A percentile compares a stretch with the other conserved stretches of the same genome.
phyloP scores from a whole-genome alignment of 2,797 vertebrate species.

The Callimico goeldii region DNA sequence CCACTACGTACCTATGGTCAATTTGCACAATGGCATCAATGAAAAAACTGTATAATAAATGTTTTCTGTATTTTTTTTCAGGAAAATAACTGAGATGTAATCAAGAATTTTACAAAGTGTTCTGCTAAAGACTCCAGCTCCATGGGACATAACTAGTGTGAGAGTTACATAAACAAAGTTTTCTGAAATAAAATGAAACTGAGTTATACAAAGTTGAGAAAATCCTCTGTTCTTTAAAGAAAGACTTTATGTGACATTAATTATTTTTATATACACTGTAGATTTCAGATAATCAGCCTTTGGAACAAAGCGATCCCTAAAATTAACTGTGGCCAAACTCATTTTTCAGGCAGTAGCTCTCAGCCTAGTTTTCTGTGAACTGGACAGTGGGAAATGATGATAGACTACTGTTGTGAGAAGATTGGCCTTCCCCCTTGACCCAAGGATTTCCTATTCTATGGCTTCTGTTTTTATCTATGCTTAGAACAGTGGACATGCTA shows the following conservation, averaged over 20 bases:
- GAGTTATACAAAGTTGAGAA: not conserved
- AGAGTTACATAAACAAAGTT: not conserved
- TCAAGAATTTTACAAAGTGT: not conserved
- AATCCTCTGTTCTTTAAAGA: not conserved
- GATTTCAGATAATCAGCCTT: not conserved
- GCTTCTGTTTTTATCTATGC: not conserved
- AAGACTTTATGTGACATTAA: not conserved
- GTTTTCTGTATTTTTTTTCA: not conserved
- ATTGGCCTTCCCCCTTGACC: accelerated
- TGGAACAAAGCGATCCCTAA: not conserved
- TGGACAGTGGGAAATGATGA: not conserved
- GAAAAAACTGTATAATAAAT: not conserved
- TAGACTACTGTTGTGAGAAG: not conserved
- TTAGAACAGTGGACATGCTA: not conserved
- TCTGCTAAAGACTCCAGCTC: not conserved
- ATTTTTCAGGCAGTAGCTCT: not conserved
- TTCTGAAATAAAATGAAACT: not conserved
- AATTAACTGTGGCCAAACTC: not conserved
- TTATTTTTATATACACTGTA: not conserved
- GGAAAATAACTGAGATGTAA: not conserved
- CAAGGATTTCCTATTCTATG: not conserved
- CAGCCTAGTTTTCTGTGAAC: not conserved
- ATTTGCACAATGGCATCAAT: not conserved
- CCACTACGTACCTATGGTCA: not conserved
- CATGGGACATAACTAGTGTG: not conserved